A percentile compares a stretch with the other conserved stretches of the same genome.
phyloP scores from a whole-genome alignment of 2,113 vertebrate species.

The Speoplatyrhinus poulsoni region DNA sequence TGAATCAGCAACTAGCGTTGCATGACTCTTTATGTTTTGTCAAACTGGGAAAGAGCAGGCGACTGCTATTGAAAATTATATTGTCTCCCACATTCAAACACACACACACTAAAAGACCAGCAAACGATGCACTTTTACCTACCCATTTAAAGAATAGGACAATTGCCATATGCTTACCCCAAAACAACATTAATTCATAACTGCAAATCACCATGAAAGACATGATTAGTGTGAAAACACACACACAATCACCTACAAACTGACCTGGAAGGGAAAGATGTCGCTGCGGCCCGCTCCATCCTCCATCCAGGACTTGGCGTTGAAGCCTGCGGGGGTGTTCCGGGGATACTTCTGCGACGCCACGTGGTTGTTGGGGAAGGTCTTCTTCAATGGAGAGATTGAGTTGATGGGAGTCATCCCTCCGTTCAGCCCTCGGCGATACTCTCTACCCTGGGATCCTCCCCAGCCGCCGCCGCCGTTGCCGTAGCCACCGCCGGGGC shows the following conservation, averaged over 20 bases:
- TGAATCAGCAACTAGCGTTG: constrained; percentile 29
- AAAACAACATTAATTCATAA: neutral
- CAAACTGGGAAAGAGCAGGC: constrained; percentile 6
- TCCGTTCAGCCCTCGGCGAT: constrained; percentile 92
- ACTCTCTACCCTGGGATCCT: constrained; percentile 94
- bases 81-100: neutral
- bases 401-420: constrained; percentile 96
- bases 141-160: neutral
- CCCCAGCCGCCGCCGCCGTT: constrained; percentile 89
- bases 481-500: constrained; percentile 92
- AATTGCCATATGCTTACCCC: neutral
- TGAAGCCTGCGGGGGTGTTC: constrained; percentile 89
- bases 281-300: constrained; percentile 92
- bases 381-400: constrained; percentile 98
- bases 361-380: constrained; percentile 97
- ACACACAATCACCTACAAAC: constrained; percentile 36
- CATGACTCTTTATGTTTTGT: constrained; percentile 25
- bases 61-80: neutral
- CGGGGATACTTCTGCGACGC: constrained; percentile 96
- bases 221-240: neutral
- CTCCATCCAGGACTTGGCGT: constrained; percentile 98
- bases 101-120: neutral
- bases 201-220: neutral
- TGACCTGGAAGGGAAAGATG: constrained; percentile 98
- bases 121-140: neutral